Evolutionary conservation across 2,888 invertebrate species (phyloP), one percentile per base, ranked within the genome.

Genomic region (Sinodicranocentrus sp.): DNA sequence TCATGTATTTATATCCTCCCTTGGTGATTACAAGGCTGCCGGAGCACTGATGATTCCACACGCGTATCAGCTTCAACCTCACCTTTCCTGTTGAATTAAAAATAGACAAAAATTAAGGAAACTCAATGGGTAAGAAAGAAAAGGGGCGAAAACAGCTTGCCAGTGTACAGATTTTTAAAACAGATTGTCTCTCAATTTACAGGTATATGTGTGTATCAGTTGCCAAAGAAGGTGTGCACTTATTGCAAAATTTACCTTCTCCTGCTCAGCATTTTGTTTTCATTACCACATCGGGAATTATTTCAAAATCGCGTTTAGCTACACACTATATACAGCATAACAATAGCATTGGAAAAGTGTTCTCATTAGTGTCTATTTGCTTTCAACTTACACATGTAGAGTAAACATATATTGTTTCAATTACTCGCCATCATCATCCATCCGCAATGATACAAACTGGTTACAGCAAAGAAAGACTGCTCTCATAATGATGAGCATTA

Each of bases 31-130:
- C 19, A 48, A 75, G 33, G 33, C 52, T 33, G 75, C 25, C 54
- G 44, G 33, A 23, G 48, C n/a, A 19, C 21, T 75, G 75, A 75
- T 52, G 65, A 75, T 75, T 52, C 75, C 75, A 75, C 75, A 75
- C 75, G 48, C 75, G 52, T 75, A 75, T 75, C 75, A 65, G 44
- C 52, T 52, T 75, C 25, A 63, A 48, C 75, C 75, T 63, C 75
- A 75, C 75, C 75, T 75, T 75, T 75, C 63, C 75, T 75, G 63
- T 73, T 43, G 57, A 52, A n/a, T 28, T n/a, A n/a, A n/a, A n/a
- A n/a, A n/a, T n/a, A 61, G 57, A 59, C 57, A 44, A 61, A 25
- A 75, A 63, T 75, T 52, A 19, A 57, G n/a, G 26, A 19, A 75
- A 48, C 33, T 73, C 48, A 25, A 8, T 57, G 13, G 13, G 21